Evolutionary conservation across 2,113 vertebrate genomes (phyloP).

Genomic region (Phyllostomus discolor): DNA sequence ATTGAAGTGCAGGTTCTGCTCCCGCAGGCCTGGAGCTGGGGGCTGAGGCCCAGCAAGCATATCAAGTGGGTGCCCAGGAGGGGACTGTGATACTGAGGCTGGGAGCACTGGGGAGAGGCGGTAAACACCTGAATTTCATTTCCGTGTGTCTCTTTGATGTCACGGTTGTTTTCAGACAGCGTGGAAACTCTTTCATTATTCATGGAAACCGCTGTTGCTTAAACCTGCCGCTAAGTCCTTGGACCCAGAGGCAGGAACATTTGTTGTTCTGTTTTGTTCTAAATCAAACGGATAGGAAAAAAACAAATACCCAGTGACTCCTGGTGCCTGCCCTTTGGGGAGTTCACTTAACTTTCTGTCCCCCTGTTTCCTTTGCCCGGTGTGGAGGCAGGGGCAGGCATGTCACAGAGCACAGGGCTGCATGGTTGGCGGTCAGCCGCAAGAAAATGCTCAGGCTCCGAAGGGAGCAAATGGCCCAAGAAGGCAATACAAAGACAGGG

Average conservation of each 20-base stretch:
- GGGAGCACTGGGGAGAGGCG: neutral
- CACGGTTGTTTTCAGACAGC: conserved; percentile 21
- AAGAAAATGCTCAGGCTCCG: neutral
- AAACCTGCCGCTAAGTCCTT: conserved; percentile 36
- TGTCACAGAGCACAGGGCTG: neutral
- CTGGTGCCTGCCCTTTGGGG: neutral
- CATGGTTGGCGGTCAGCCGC: neutral
- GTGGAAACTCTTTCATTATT: conserved; percentile 56
- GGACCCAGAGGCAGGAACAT: conserved; percentile 25
- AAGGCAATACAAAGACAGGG: neutral
- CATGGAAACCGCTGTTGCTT: neutral
- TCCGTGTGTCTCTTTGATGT: conserved; percentile 21
- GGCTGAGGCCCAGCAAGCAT: accelerated
- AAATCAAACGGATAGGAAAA: conserved; percentile 54
- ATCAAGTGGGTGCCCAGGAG: neutral
- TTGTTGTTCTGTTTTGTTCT: conserved; percentile 58
- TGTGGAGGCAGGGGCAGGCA: neutral
- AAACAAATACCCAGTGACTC: conserved; percentile 32
- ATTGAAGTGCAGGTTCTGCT: neutral
- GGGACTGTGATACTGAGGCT: neutral
- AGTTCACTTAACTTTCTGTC: neutral
- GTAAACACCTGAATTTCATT: neutral
- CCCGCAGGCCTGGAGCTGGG: neutral
- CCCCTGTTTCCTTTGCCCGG: neutral
- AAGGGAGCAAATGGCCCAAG: neutral